Evolutionary conservation across 2,797 vertebrate genomes (phyloP).

Genomic region (Catharus ustulatus): DNA sequence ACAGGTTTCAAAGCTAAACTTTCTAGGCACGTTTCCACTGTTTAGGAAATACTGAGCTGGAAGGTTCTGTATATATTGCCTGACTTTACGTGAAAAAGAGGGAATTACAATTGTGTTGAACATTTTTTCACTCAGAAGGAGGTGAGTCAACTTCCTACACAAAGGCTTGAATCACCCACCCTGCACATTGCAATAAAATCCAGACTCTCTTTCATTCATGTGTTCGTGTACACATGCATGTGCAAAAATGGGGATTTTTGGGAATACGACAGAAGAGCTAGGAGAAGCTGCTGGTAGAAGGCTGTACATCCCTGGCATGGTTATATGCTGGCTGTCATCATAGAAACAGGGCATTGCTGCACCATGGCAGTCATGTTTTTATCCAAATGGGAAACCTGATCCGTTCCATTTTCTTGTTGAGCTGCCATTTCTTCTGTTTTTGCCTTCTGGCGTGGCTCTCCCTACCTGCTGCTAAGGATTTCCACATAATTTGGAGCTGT

Average conservation of each 20-base stretch:
- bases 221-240: not conserved
- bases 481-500: not conserved
- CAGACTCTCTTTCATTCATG: not conserved
- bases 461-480: not conserved
- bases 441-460: not conserved
- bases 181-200: not conserved
- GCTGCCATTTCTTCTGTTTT: not conserved
- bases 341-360: not conserved
- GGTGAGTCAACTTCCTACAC: slow-evolving; percentile 39
- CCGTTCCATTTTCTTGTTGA: not conserved
- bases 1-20: slow-evolving; percentile 49
- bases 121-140: not conserved
- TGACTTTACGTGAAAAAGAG: not conserved
- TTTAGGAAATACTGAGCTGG: not conserved
- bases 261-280: not conserved
- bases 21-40: slow-evolving; percentile 8
- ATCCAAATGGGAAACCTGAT: not conserved
- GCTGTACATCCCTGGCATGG: not conserved
- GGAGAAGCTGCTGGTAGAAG: not conserved
- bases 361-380: fast-evolving
- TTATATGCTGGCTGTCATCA: not conserved
- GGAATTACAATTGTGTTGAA: not conserved
- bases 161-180: slow-evolving; percentile 21
- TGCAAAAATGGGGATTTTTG: too few relatives aligned
- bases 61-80: not conserved